Conservation (phyloP, 53 echinoderm and acorn worm genomes). For the Zoroaster sp. region DNA sequence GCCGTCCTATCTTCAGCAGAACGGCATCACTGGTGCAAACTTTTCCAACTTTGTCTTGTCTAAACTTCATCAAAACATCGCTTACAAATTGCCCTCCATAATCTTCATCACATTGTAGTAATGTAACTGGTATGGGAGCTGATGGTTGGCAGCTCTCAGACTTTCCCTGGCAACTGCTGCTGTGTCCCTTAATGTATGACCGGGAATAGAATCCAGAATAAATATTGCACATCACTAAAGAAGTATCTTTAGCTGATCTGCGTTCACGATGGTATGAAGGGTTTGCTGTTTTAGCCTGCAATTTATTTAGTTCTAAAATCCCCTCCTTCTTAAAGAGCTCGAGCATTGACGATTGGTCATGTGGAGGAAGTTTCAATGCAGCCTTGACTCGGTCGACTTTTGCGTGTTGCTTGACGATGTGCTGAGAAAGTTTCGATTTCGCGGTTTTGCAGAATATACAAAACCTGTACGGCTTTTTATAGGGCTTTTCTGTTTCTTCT, state of each 20-base stretch:
- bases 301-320: not conserved
- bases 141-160: too few relatives aligned
- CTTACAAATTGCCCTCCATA: too few relatives aligned
- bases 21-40: too few relatives aligned
- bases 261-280: constrained; percentile 3
- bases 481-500: not conserved
- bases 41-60: too few relatives aligned
- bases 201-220: constrained; percentile 12
- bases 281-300: not conserved
- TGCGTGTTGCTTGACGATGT: not conserved
- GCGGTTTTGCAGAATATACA: not conserved
- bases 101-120: too few relatives aligned
- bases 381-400: not conserved
- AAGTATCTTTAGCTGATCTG: not conserved
- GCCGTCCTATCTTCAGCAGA: too few relatives aligned
- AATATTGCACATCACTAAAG: not conserved
- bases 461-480: constrained; percentile 7
- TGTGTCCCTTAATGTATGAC: not conserved
- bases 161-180: not conserved
- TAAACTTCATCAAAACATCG: too few relatives aligned
- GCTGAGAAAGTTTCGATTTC: constrained; percentile 18
- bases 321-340: constrained; percentile 4
- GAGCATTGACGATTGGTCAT: not conserved
- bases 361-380: not conserved
- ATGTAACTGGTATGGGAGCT: too few relatives aligned